phyloP scores from a whole-genome alignment of 2,797 vertebrate species.

The Smutsia gigantea region DNA sequence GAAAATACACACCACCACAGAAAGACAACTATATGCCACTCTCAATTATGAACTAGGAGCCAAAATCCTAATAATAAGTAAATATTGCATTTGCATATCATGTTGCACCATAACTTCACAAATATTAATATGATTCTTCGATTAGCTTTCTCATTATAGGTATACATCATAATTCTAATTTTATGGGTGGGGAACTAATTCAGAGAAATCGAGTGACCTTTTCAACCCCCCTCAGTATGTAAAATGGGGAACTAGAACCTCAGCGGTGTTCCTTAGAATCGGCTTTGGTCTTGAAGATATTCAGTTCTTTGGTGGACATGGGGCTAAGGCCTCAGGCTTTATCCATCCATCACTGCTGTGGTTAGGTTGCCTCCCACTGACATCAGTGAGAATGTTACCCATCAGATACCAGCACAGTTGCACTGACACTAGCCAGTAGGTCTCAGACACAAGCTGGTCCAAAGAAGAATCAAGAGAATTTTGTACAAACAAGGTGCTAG shows the following conservation, averaged over 20 bases:
- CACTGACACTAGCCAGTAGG: not conserved
- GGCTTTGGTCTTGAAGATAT: not conserved
- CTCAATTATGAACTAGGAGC: not conserved
- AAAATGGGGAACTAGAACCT: not conserved
- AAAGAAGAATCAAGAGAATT: not conserved
- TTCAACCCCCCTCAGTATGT: not conserved
- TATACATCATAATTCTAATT: not conserved
- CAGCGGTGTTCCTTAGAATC: not conserved
- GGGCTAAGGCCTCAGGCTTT: too few species aligned
- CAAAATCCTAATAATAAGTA: not conserved
- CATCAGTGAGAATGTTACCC: not conserved
- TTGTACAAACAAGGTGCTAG: not conserved
- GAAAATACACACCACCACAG: not conserved
- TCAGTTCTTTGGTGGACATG: not conserved
- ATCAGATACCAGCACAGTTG: not conserved
- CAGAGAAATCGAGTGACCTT: not conserved
- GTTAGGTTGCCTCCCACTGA: not conserved
- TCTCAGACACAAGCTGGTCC: not conserved
- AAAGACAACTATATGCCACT: not conserved
- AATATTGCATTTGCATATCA: not conserved
- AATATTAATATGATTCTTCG: not conserved
- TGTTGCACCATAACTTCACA: not conserved
- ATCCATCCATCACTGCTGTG: not conserved
- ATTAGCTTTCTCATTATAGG: not conserved
- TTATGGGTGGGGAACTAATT: not conserved